Percentiles rank a stretch among this genome's conserved stretches.
phyloP scores from a whole-genome alignment of 2,113 vertebrate genomes.

The Gadus macrocephalus region DNA sequence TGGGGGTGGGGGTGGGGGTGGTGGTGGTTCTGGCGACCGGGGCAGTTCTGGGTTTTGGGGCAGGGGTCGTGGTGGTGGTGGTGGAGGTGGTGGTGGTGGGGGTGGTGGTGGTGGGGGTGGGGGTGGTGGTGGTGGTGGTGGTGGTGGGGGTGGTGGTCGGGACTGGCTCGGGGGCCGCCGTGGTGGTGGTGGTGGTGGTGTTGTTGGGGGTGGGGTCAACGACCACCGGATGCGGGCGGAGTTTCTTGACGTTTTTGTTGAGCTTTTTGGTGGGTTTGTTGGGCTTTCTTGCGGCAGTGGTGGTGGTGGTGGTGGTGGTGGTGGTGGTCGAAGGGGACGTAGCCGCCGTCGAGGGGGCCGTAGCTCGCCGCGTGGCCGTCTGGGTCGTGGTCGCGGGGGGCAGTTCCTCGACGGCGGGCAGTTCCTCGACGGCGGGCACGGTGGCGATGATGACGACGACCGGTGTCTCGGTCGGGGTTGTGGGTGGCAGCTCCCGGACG shows the following conservation, averaged over 20 bases:
- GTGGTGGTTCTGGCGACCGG: neutral
- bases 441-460: constrained; percentile 44
- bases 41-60: neutral
- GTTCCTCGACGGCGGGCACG: constrained; percentile 9
- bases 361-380: neutral
- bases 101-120: too few relatives aligned
- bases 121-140: too few relatives aligned
- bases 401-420: neutral
- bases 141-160: neutral
- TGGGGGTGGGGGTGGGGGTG: neutral
- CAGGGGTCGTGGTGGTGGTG: neutral
- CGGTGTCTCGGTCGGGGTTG: constrained; percentile 15
- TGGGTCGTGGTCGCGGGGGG: constrained; percentile 4
- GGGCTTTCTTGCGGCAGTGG: constrained; percentile 13
- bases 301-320: constrained; percentile 9
- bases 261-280: constrained; percentile 54
- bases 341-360: neutral
- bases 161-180: neutral
- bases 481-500: neutral
- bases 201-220: neutral
- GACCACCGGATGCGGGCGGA: constrained; percentile 36
- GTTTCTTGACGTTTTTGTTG: constrained; percentile 51
- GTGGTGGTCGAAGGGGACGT: constrained; percentile 14
- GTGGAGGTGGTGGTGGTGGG: constrained; percentile 18
- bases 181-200: too few relatives aligned